These are phyloP conservation scores for Penelope pileata DNA, from an alignment of 2,113 vertebrate genomes.

Conservation along the genomic window DNA sequence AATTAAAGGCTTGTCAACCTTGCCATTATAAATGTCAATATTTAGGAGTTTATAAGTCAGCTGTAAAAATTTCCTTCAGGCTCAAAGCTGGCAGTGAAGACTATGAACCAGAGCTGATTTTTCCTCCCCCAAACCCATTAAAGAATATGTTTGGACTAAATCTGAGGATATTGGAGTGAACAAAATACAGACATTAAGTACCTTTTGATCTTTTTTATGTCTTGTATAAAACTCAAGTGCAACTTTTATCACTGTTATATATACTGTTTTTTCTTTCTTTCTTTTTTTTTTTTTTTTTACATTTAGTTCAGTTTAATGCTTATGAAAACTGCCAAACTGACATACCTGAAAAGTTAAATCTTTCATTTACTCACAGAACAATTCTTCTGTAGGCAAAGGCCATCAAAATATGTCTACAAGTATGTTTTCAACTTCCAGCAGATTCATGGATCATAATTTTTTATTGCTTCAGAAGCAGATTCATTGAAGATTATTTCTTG, in stretches of 20 bases:
- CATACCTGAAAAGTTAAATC: neutral
- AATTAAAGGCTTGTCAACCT: constrained; percentile 42
- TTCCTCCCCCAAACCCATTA: neutral
- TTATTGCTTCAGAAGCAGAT: neutral
- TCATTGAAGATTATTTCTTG: neutral
- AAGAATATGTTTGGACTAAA: neutral
- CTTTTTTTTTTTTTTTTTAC: neutral
- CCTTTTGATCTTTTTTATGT: constrained; percentile 8
- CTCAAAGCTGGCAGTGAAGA: constrained; percentile 19
- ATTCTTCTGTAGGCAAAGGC: neutral
- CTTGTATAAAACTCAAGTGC: neutral
- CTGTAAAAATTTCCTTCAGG: constrained; percentile 64
- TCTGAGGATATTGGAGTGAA: neutral
- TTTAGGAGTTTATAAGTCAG: constrained; percentile 66
- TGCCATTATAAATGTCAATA: constrained; percentile 36
- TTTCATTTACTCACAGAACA: neutral
- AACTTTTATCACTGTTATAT: neutral
- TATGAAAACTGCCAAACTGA: neutral
- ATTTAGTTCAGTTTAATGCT: neutral
- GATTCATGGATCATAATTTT: neutral
- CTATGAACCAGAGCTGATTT: constrained; percentile 39
- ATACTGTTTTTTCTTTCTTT: neutral
- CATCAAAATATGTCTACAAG: neutral
- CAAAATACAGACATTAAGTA: neutral
- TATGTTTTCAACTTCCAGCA: neutral